Percentiles rank a stretch among this genome's conserved stretches.
Evolutionary conservation across 2,113 vertebrate genomes (phyloP).

Genomic region (Bubo blakistoni): DNA sequence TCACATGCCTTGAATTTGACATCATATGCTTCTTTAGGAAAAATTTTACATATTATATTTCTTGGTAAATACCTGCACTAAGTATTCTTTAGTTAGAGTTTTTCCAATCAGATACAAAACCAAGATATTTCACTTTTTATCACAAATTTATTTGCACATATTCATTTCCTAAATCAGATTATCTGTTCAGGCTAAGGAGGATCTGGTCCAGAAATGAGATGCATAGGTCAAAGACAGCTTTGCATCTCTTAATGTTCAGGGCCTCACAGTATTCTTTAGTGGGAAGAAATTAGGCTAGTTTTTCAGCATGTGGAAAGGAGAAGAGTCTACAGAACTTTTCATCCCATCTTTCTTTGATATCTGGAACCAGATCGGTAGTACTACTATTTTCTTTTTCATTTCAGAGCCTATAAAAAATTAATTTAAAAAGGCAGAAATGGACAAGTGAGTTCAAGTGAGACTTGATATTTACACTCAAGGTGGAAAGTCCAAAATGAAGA

Average conservation of each 20-base stretch:
- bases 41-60: neutral
- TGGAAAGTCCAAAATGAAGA: neutral
- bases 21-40: neutral
- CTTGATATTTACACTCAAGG: neutral
- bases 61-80: neutral
- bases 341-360: neutral
- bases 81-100: neutral
- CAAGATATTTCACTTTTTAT: neutral
- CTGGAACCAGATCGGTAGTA: neutral
- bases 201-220: neutral
- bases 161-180: neutral
- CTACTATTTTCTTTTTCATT: neutral
- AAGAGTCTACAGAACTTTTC: neutral
- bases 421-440: neutral
- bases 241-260: neutral
- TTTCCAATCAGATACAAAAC: neutral
- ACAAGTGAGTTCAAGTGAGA: neutral
- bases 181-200: neutral
- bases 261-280: neutral
- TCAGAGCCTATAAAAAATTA: neutral
- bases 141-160: neutral
- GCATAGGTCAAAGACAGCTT: neutral
- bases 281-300: neutral
- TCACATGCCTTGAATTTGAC: neutral
- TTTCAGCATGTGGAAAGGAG: neutral